Evolutionary conservation across 1,140 invertebrate species (phyloP), one percentile per base, ranked within the genome.

Genomic region (Hetaerina americana): DNA sequence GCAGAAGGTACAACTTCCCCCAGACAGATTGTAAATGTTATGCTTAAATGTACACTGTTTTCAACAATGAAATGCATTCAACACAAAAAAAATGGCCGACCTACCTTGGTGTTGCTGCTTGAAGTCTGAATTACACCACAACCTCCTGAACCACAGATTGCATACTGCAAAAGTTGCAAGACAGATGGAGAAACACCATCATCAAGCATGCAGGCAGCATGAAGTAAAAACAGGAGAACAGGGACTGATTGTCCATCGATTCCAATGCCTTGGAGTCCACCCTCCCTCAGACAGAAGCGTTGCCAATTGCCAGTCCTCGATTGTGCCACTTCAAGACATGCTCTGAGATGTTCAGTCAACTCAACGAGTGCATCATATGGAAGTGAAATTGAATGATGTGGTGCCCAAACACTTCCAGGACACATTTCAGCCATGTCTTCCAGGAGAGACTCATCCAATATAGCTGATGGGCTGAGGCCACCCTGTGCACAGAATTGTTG

Each of bases 261-360:
- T 2, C 40, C 40, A 57, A n/a, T 57, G 15, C 40, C 40, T 57
- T 57, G 40, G 2, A 57, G 40, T 1, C 40, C 40, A 57, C 40
- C 40, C 22, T 57, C 40, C 22, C 40, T 57, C 12, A 89, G 80
- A 79, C 95, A 98, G 80, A 94, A 96, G 76, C 90, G 86, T 80
- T 98, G 95, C 96, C 96, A 98, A 82, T 98, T 98, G 71, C 90
- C 87, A 0, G 93, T 94, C n/a, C 95, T 88, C 75, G 88, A 90
- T 18, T 89, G 88, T 25, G 95, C 94, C 73, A 98, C 94, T 79
- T 99, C 97, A 70, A 92, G 87, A 76, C 95, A 97, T 22, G 91
- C 90, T 82, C 97, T 97, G 68, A 99, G 81, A 83, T 98, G 95
- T 79, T 98, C 96, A 76, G 97, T 95, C 22, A 98, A 83, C 73